Conservation (phyloP, 2,888 invertebrate species). For the Chelonus formosanus region DNA sequence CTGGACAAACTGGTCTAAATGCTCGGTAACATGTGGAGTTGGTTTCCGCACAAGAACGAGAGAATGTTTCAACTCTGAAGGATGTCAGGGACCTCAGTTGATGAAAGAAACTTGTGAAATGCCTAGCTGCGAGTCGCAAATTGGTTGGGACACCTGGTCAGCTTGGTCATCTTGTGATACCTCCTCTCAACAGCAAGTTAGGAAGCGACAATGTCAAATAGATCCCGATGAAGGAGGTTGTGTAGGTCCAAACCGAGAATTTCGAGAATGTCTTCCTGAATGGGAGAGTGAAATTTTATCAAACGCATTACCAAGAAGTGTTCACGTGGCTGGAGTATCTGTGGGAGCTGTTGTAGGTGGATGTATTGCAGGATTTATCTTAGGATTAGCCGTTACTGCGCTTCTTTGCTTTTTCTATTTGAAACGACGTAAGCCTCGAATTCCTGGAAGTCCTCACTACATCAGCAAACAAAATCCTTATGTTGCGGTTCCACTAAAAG, state of each 20-base stretch:
- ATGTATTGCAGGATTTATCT: conserved; percentile 65
- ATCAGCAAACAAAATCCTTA: conserved; percentile 86
- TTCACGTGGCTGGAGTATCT: conserved; percentile 63
- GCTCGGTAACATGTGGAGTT: conserved; percentile 78
- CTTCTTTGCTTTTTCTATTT: conserved; percentile 66
- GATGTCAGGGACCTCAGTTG: conserved; percentile 72
- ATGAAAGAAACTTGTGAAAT: conserved; percentile 77
- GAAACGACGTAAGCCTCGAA: conserved; percentile 67
- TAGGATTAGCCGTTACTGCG: conserved; percentile 63
- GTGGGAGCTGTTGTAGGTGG: conserved; percentile 67
- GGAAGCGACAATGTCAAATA: conserved; percentile 74
- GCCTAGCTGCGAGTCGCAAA: conserved; percentile 74
- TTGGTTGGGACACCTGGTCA: conserved; percentile 81
- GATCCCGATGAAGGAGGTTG: conserved; percentile 72
- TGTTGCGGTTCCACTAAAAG: conserved; percentile 82
- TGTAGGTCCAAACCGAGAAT: conserved; percentile 75
- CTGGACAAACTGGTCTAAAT: conserved; percentile 87
- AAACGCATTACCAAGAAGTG: conserved; percentile 47
- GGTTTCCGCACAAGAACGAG: conserved; percentile 77
- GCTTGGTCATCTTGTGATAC: conserved; percentile 75
- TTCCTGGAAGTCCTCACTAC: conserved; percentile 83
- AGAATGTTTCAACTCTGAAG: conserved; percentile 68
- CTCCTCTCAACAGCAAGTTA: conserved; percentile 72
- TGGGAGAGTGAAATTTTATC: conserved; percentile 51
- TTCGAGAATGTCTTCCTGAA: conserved; percentile 70